phyloP scores from a whole-genome alignment of 2,888 invertebrate genomes.

The Tethea ocularis region DNA sequence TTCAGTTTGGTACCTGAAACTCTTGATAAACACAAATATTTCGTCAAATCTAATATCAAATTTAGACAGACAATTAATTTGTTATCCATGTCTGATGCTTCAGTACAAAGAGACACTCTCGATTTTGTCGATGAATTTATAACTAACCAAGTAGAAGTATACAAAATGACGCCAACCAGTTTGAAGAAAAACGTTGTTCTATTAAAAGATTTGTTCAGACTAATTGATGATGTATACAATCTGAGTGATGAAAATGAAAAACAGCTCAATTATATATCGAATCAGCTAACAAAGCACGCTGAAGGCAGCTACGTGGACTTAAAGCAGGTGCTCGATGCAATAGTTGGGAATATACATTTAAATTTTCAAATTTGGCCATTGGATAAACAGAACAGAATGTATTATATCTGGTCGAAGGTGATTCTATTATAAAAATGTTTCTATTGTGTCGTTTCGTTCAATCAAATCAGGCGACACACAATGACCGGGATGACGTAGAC shows the following conservation, averaged over 20 bases:
- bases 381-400: conserved; percentile 40
- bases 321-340: conserved; percentile 27
- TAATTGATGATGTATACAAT: conserved; percentile 46
- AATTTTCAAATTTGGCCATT: conserved; percentile 52
- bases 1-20: conserved; percentile 34
- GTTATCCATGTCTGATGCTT: conserved; percentile 30
- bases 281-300: conserved; percentile 8
- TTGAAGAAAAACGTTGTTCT: conserved; percentile 36
- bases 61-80: conserved; percentile 42
- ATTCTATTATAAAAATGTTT: conserved; percentile 23
- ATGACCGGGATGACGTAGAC: background rate
- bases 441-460: conserved; percentile 4
- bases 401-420: conserved; percentile 44
- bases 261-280: conserved; percentile 38
- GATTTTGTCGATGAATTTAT: conserved; percentile 57
- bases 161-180: conserved; percentile 30
- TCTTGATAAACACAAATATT: conserved; percentile 37
- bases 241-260: conserved; percentile 40
- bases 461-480: background rate
- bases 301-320: background rate
- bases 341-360: conserved; percentile 46
- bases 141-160: conserved; percentile 38
- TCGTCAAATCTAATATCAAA: conserved; percentile 40
- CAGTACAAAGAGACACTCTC: conserved; percentile 46
- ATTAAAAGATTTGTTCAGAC: conserved; percentile 37